Conservation (phyloP, 2,888 invertebrate genomes). For the Embidobia sp. region DNA sequence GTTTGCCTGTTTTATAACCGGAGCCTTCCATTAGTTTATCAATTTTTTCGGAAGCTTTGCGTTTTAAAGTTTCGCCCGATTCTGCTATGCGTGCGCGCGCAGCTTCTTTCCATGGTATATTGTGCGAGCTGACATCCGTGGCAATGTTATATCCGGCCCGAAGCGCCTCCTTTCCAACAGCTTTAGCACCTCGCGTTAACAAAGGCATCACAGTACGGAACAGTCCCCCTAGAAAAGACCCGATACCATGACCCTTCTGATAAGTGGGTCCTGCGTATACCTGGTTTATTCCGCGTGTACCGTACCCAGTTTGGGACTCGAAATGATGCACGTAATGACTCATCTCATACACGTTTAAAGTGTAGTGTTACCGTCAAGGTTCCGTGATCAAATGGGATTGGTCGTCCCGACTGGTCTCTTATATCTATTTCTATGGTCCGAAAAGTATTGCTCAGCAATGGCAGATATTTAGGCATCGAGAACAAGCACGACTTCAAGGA, state of each 20-base stretch:
- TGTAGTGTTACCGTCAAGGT: slow-evolving; percentile 5
- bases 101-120: neutral
- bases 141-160: neutral
- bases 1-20: neutral
- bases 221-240: neutral
- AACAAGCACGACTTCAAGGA: slow-evolving; percentile 8
- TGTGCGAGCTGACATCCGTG: neutral
- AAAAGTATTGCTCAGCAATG: slow-evolving; percentile 30
- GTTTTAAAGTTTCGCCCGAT: neutral
- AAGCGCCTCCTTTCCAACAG: neutral
- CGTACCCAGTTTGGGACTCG: neutral
- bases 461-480: slow-evolving; percentile 33
- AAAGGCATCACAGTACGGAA: neutral
- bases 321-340: neutral
- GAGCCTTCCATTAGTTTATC: neutral
- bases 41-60: neutral
- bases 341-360: slow-evolving; percentile 6
- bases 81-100: neutral
- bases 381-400: slow-evolving; percentile 50
- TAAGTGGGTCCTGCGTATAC: neutral
- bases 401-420: slow-evolving; percentile 25
- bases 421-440: slow-evolving; percentile 39
- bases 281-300: too few species aligned
- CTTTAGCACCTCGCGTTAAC: neutral
- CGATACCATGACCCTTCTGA: neutral